Conservation (phyloP, 2,888 invertebrate species). For the Eupithecia dodoneata region DNA sequence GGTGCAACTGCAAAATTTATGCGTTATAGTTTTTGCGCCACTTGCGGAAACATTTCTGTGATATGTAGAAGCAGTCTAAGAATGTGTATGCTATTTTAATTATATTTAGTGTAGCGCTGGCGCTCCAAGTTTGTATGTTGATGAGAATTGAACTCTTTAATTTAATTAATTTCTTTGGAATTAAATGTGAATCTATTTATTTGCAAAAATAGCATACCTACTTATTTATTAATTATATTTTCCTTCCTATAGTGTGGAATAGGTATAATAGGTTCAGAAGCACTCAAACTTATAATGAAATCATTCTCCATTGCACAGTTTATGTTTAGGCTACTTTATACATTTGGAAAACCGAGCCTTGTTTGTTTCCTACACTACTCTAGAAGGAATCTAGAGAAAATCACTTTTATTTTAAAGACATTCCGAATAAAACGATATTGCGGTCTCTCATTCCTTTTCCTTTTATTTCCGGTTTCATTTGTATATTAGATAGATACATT, state of each 20-base stretch:
- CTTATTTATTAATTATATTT: background rate
- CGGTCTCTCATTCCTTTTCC: too few species aligned
- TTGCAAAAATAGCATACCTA: background rate
- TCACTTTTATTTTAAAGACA: background rate
- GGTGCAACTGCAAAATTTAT: conserved; percentile 16
- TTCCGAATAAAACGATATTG: too few species aligned
- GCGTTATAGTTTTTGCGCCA: background rate
- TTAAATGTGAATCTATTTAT: background rate
- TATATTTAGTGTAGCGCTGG: background rate
- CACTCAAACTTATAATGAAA: background rate
- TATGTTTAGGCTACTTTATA: background rate
- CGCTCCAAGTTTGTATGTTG: background rate
- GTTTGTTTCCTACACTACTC: background rate
- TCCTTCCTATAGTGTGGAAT: background rate
- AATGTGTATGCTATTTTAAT: background rate
- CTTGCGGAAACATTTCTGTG: background rate
- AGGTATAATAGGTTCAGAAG: background rate
- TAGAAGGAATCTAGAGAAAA: background rate
- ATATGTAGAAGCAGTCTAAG: background rate
- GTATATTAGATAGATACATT: too few species aligned
- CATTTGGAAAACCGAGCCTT: background rate
- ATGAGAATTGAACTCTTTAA: background rate
- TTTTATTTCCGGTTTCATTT: too few species aligned
- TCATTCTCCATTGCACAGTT: background rate
- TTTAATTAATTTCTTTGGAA: background rate